Base-by-base conservation (phyloP, 30 jellyfish, hydroid and myxozoan species). In the Hydractinia symbiolongicarpus region DNA sequence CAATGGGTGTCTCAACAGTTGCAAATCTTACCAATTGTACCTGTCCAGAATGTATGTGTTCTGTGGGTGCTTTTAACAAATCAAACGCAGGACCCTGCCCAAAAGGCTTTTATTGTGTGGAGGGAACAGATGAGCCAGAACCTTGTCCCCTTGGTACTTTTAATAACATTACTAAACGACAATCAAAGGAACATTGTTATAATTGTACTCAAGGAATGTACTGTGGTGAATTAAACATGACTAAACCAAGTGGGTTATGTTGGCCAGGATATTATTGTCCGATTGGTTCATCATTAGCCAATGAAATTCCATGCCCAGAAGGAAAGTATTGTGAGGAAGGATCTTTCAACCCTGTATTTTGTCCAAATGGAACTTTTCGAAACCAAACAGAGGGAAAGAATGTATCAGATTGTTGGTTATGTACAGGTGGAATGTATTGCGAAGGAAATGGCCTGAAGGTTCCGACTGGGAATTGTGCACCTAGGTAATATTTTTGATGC, bases 81-180 rank as follows among this genome's bases (percentile, higher is more conserved):
- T 75, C 99, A 52, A 88, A 74, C 58, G 99, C 93, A 62, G 99
- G 99, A 4, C 99, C 99, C 9, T 94, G 99, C 55, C 99, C 99
- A 16, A 73, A 81, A 76, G 99, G 99, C 5, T 94, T 84, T 77
- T 94, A 84, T 83, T 94, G 99, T 76, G 95, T 96, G 19, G 19
- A 50, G 52, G 99, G 99, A 8, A 88, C 99, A 0, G 96, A 82
- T 75, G 88, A 52, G 69, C 99, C 99, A 4, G 49, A 15, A 15
- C 99, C 96, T 17, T 94, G 99, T 78, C 99, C 99, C 4, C 55
- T 86, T 49, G 99, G 99, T 20, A 94, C 96, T 15, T 94, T 64
- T 84, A 88, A 93, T 83, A 83, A 94, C 90, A 82, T 62, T 53
- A 58, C 61, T 5, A 88, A 94, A 58, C 87, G 83, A 21, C 95